Evolutionary conservation across 2,113 vertebrate genomes (phyloP).

Genomic region (Anguilla rostrata): DNA sequence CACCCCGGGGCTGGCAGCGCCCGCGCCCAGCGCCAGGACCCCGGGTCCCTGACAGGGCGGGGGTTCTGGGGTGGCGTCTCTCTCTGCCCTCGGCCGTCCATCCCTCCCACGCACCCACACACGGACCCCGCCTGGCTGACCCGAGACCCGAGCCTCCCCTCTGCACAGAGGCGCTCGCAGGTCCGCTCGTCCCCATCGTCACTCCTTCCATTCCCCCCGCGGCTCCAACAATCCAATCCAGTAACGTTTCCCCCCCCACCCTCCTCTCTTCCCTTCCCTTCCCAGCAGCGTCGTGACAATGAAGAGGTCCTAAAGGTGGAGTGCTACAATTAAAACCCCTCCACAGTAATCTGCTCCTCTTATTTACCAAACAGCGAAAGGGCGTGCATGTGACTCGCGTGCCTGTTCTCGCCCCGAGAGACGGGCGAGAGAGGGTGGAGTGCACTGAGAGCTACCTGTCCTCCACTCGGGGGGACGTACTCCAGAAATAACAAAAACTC

Average conservation of each 20-base stretch:
- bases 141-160: not conserved
- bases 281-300: not conserved
- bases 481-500: not conserved
- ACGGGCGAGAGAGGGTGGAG: not conserved
- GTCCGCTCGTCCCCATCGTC: not conserved
- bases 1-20: slow-evolving; percentile 20
- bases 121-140: not conserved
- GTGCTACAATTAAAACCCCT: slow-evolving; percentile 3
- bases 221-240: not conserved
- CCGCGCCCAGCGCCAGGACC: slow-evolving; percentile 26
- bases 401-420: not conserved
- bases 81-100: not conserved
- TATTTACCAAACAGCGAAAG: slow-evolving; percentile 7
- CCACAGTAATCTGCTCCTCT: not conserved
- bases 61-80: not conserved
- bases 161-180: not conserved
- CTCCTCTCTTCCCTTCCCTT: not conserved
- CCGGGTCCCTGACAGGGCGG: slow-evolving; percentile 1
- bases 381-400: not conserved
- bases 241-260: not conserved
- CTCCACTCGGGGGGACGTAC: not conserved
- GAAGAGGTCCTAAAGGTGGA: slow-evolving; percentile 8
- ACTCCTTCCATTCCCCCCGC: not conserved
- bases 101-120: not conserved
- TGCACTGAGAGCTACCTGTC: not conserved